Percentiles rank a stretch among this genome's conserved stretches.
phyloP scores from a whole-genome alignment of 2,797 vertebrate genomes.

The Enteromius unitaeniatus region DNA sequence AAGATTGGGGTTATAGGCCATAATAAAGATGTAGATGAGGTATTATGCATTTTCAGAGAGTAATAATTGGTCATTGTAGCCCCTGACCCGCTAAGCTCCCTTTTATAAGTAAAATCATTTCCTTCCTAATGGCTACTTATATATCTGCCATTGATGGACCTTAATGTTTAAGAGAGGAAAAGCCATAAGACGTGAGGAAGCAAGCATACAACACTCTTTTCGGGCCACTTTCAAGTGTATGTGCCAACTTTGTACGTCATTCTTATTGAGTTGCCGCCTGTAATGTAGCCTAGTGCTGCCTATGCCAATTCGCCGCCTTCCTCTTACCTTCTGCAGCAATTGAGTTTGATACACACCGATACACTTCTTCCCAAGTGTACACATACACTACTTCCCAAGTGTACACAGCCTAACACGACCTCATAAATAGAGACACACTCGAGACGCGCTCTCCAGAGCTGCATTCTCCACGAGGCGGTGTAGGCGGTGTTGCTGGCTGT shows the following conservation, averaged over 20 bases:
- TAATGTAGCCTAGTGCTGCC: constrained; percentile 53
- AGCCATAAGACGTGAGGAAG: constrained; percentile 29
- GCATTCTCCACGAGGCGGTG: constrained; percentile 56
- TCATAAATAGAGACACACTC: constrained; percentile 45
- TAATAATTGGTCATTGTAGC: constrained; percentile 47
- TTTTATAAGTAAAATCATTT: constrained; percentile 47
- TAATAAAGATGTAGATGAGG: constrained; percentile 59
- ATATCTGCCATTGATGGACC: constrained; percentile 45
- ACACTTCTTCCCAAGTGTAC: constrained; percentile 55
- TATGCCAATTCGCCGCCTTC: constrained; percentile 57
- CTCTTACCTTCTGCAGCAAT: constrained; percentile 43
- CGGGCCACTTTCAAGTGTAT: background rate
- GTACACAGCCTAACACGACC: constrained; percentile 41
- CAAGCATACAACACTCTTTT: background rate
- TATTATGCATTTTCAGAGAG: constrained; percentile 68
- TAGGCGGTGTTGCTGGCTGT: constrained; percentile 64
- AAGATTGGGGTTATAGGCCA: constrained; percentile 58
- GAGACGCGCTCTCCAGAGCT: constrained; percentile 2
- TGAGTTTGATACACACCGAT: constrained; percentile 42
- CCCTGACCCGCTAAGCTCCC: constrained; percentile 45
- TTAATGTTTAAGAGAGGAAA: constrained; percentile 22
- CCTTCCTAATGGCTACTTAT: constrained; percentile 38
- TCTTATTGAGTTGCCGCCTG: constrained; percentile 22
- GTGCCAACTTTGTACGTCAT: constrained; percentile 21
- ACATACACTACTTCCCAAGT: constrained; percentile 51